These are phyloP conservation scores for Hyles lineata DNA, from an alignment of 2,888 invertebrate genomes.

Conservation along the genomic window DNA sequence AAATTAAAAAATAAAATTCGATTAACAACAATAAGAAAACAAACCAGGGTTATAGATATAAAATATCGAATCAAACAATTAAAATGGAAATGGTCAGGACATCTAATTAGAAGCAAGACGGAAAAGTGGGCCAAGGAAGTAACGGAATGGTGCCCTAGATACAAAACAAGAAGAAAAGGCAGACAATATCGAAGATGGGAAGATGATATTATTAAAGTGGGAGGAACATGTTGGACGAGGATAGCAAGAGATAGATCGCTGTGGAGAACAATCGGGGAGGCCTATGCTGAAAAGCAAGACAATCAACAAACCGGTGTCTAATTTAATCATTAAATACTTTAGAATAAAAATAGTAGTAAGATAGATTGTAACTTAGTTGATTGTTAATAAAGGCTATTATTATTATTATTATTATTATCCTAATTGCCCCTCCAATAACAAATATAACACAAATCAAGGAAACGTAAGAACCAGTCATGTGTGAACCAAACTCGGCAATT, in stretches of 20 bases:
- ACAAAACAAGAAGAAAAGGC: background rate
- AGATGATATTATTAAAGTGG: background rate
- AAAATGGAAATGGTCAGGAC: constrained; percentile 1
- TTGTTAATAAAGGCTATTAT: no score
- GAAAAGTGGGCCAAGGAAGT: background rate
- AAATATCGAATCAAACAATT: background rate
- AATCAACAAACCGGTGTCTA: background rate
- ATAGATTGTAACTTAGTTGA: no score
- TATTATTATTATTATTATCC: no score
- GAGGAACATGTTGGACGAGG: background rate
- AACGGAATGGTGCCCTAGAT: background rate
- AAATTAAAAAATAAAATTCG: background rate
- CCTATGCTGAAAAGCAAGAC: background rate
- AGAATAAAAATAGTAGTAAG: no score
- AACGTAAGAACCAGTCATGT: constrained; percentile 22
- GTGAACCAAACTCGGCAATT: background rate
- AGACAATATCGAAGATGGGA: background rate
- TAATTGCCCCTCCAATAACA: constrained; percentile 6
- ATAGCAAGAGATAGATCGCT: background rate
- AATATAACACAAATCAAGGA: constrained; percentile 18
- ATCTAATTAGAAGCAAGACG: background rate
- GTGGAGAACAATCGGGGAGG: background rate
- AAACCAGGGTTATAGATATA: background rate
- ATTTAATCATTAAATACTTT: no score
- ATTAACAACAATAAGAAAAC: background rate